Conservation (phyloP, 1,140 invertebrate species). For the Anagrus nilaparvatae region DNA sequence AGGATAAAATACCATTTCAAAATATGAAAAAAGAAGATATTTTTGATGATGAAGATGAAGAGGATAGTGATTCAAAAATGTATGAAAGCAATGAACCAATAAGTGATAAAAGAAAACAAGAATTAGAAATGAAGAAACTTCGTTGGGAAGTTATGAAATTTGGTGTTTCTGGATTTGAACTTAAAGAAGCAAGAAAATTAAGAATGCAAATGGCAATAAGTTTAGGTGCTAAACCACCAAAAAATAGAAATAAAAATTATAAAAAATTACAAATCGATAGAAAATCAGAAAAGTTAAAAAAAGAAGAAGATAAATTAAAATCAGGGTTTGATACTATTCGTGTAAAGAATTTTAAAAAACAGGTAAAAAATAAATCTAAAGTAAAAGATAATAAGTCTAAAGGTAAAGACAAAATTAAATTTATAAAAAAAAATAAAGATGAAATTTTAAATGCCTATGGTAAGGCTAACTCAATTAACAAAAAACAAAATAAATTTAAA, state of each 20-base stretch:
- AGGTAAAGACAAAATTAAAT: too few relatives aligned
- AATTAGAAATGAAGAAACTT: constrained; percentile 48
- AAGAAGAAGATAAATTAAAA: constrained; percentile 29
- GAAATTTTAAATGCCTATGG: too few relatives aligned
- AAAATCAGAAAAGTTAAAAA: constrained; percentile 35
- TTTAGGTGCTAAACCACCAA: constrained; percentile 52
- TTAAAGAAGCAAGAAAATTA: constrained; percentile 45
- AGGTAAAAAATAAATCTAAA: too few relatives aligned
- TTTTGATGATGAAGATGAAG: not conserved
- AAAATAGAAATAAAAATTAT: constrained; percentile 48
- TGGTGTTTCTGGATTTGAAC: constrained; percentile 49
- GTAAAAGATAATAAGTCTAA: too few relatives aligned
- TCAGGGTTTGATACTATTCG: constrained; percentile 40
- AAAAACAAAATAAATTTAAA: too few relatives aligned
- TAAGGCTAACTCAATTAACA: too few relatives aligned
- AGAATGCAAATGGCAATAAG: constrained; percentile 49
- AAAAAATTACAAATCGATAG: constrained; percentile 40
- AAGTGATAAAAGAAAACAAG: constrained; percentile 26
- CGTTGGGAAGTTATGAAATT: constrained; percentile 56
- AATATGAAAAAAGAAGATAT: constrained; percentile 13
- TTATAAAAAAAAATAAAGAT: too few relatives aligned
- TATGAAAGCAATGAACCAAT: not conserved
- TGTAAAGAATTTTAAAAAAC: too few relatives aligned
- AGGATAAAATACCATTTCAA: constrained; percentile 16
- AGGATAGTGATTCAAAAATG: not conserved